Evolutionary conservation across 2,113 vertebrate species (phyloP).

Genomic region (Steatornis caripensis): DNA sequence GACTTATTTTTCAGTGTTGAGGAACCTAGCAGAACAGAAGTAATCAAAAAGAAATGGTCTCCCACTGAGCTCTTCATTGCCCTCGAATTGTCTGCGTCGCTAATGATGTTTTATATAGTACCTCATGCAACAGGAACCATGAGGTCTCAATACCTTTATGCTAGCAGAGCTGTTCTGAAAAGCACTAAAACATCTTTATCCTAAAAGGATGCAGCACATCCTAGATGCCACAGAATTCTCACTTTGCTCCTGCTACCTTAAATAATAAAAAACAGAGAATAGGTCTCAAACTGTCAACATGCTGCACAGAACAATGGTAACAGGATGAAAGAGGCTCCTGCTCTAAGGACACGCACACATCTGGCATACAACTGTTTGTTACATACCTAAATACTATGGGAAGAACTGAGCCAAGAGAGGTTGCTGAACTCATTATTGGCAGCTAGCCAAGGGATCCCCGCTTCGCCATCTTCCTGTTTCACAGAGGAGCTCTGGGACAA

Average conservation of each 20-base stretch:
- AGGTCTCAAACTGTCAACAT: background rate
- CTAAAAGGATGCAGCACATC: background rate
- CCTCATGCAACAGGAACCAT: background rate
- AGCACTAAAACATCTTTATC: background rate
- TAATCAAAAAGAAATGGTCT: background rate
- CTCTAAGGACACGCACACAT: background rate
- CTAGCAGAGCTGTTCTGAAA: background rate
- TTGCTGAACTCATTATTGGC: background rate
- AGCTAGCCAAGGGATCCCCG: background rate
- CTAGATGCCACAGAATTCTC: background rate
- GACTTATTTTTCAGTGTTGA: background rate
- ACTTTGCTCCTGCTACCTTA: background rate
- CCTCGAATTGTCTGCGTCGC: background rate
- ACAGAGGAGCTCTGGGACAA: background rate
- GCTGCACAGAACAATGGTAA: background rate
- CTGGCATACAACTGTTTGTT: background rate
- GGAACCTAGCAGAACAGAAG: background rate
- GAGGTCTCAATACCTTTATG: background rate
- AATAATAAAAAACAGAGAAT: background rate
- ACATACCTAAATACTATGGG: background rate
- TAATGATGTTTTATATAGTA: background rate
- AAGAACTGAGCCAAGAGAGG: background rate
- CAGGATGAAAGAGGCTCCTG: background rate
- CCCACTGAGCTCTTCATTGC: background rate
- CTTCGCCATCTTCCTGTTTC: fast-evolving